Conservation (phyloP, 2,888 invertebrate genomes). For the Rhogogaster chlorosoma region DNA sequence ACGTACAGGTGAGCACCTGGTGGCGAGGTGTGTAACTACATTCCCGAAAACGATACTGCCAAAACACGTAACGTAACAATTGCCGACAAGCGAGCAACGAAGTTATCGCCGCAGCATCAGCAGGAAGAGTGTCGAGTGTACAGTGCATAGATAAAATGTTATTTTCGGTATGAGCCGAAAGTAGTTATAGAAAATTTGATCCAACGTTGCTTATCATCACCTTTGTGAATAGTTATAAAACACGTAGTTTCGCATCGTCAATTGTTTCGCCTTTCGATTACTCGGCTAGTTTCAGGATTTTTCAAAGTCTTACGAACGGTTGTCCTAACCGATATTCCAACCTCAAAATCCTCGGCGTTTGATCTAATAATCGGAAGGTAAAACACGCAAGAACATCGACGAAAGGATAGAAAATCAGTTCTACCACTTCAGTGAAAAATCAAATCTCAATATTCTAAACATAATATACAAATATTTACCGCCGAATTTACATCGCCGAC, state of each 20-base stretch:
- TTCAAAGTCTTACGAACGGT: background rate
- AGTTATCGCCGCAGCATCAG: constrained; percentile 13
- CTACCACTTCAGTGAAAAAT: background rate
- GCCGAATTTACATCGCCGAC: background rate
- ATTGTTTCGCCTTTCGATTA: background rate
- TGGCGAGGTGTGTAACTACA: background rate
- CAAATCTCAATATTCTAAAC: background rate
- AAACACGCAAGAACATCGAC: background rate
- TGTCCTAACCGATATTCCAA: background rate
- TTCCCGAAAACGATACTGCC: background rate
- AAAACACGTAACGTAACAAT: background rate
- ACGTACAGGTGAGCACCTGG: background rate
- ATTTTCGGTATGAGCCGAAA: constrained; percentile 4
- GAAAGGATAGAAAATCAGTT: background rate
- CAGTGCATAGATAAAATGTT: background rate
- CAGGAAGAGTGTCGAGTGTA: background rate
- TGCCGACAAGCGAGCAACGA: background rate
- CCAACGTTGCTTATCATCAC: background rate
- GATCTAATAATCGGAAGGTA: background rate
- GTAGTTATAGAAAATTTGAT: background rate
- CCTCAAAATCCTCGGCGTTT: constrained; percentile 27
- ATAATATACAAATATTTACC: background rate
- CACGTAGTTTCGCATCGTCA: background rate
- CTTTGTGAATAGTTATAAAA: background rate
- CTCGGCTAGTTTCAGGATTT: background rate